A percentile compares a stretch with the other conserved stretches of the same genome.
phyloP scores from a whole-genome alignment of 2,888 invertebrate species.

The Crepidodera aurea region DNA sequence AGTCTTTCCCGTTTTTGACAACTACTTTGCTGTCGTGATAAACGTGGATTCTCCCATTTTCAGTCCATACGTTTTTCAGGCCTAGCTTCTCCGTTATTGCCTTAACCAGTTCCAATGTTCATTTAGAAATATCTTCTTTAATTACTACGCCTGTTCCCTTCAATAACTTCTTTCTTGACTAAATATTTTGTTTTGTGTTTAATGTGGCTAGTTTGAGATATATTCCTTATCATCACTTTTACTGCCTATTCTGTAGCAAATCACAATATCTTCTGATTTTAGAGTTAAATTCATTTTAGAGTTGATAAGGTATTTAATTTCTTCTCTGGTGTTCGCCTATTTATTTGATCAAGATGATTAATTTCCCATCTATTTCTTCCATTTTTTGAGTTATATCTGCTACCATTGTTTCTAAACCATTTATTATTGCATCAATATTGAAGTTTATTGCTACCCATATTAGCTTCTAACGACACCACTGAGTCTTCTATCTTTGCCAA shows the following conservation, averaged over 20 bases:
- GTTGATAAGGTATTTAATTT: constrained; percentile 15
- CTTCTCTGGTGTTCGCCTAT: constrained; percentile 4
- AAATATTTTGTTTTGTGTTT: constrained; percentile 14
- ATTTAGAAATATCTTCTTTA: constrained; percentile 16
- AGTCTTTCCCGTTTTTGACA: constrained; percentile 14
- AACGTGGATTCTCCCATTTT: constrained; percentile 23
- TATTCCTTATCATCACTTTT: constrained; percentile 57
- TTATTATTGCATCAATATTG: neutral
- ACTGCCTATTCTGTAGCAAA: constrained; percentile 73
- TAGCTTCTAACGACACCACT: neutral
- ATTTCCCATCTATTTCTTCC: neutral
- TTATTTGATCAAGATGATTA: neutral
- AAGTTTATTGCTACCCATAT: neutral
- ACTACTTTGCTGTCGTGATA: constrained; percentile 14
- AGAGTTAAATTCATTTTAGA: constrained; percentile 13
- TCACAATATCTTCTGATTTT: constrained; percentile 10
- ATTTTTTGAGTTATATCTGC: neutral
- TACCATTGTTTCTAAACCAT: neutral
- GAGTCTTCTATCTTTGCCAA: neutral
- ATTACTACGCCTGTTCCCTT: constrained; percentile 18
- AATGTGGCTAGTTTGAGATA: constrained; percentile 7
- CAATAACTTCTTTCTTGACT: constrained; percentile 15
- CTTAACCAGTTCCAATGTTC: constrained; percentile 15
- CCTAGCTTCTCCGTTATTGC: constrained; percentile 13
- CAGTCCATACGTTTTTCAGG: constrained; percentile 20